A percentile compares a stretch with the other conserved stretches of the same genome.
Evolutionary conservation across 2,113 vertebrate genomes (phyloP).

Genomic region (Geococcyx californianus): DNA sequence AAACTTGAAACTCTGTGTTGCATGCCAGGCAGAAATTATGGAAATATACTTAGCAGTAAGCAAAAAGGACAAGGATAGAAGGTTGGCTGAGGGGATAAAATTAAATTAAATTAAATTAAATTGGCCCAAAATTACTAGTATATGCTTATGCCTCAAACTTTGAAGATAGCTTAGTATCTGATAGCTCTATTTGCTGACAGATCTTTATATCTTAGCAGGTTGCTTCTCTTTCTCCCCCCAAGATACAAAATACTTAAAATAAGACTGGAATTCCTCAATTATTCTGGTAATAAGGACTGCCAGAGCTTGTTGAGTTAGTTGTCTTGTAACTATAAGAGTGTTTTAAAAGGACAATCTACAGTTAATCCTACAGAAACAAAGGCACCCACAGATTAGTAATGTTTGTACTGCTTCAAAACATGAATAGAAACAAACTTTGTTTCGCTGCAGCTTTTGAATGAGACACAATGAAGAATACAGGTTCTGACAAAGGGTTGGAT

Average conservation of each 20-base stretch:
- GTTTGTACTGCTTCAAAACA: neutral
- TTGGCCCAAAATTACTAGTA: neutral
- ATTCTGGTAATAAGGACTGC: neutral
- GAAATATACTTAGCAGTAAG: neutral
- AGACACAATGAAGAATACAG: neutral
- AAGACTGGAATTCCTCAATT: neutral
- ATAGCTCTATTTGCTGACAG: neutral
- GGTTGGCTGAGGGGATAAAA: neutral
- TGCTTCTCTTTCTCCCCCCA: neutral
- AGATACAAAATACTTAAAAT: neutral
- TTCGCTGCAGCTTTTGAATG: neutral
- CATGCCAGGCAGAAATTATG: neutral
- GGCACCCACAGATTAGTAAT: neutral
- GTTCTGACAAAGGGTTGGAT: neutral
- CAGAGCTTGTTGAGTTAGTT: neutral
- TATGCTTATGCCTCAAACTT: neutral
- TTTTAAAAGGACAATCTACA: neutral
- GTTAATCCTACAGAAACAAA: neutral
- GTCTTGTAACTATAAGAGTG: neutral
- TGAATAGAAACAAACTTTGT: neutral
- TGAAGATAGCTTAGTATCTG: neutral
- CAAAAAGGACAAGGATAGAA: neutral
- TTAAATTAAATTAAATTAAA: no score
- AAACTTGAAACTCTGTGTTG: neutral
- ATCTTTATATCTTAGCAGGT: neutral